Evolutionary conservation across 2,888 invertebrate species (phyloP).

Genomic region (Anarsia innoxiella): DNA sequence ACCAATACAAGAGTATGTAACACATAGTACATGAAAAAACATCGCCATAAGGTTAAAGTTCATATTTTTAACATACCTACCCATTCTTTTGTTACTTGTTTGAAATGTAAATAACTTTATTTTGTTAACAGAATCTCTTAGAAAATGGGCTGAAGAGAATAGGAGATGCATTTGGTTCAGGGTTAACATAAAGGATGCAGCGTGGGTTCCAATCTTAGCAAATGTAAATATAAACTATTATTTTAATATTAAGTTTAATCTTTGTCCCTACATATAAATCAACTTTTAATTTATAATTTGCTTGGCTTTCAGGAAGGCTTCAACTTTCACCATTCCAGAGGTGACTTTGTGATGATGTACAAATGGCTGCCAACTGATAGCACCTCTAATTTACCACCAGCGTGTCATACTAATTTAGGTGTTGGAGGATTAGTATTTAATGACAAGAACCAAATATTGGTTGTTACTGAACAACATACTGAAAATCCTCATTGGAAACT

Average conservation of each 20-base stretch:
- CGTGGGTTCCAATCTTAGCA: slow-evolving; percentile 84
- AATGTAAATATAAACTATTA: slow-evolving; percentile 65
- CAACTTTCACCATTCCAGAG: slow-evolving; percentile 90
- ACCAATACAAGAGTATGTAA: too few relatives aligned
- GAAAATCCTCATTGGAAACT: slow-evolving; percentile 85
- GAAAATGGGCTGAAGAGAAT: slow-evolving; percentile 78
- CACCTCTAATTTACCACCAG: slow-evolving; percentile 81
- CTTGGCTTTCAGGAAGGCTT: slow-evolving; percentile 81
- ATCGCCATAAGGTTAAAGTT: background rate
- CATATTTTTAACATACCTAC: background rate
- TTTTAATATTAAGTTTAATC: background rate
- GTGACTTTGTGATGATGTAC: slow-evolving; percentile 85
- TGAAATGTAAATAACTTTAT: background rate
- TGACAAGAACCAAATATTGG: slow-evolving; percentile 83
- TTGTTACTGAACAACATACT: slow-evolving; percentile 84
- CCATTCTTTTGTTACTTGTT: background rate
- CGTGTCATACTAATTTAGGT: slow-evolving; percentile 85
- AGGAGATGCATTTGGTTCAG: slow-evolving; percentile 88
- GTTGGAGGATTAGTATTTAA: slow-evolving; percentile 92
- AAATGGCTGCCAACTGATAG: slow-evolving; percentile 82
- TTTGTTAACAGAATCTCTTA: slow-evolving; percentile 77
- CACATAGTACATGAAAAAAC: too few relatives aligned
- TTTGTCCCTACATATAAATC: too few relatives aligned
- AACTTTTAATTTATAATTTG: background rate
- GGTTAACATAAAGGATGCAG: slow-evolving; percentile 79